These are phyloP conservation scores for Eulithis testata DNA, from an alignment of 2,888 invertebrate genomes.

Conservation along the genomic window DNA sequence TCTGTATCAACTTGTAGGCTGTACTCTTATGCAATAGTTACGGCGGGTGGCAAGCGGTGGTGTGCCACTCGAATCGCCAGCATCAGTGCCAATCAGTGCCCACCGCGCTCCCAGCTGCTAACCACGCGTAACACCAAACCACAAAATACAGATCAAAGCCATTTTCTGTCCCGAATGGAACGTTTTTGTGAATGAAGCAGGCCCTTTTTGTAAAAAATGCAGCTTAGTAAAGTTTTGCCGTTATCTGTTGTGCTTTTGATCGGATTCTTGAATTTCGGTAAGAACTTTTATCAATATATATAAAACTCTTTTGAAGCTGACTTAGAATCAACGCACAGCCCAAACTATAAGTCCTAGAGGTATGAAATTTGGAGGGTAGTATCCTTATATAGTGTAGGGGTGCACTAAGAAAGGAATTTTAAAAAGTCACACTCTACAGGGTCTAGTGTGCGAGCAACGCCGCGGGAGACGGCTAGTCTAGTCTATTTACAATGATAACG, in stretches of 20 bases:
- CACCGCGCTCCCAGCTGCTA: conserved; percentile 52
- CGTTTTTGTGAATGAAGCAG: conserved; percentile 16
- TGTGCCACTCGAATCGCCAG: conserved; percentile 54
- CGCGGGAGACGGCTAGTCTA: no score
- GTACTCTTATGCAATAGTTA: conserved; percentile 69
- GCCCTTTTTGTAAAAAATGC: conserved; percentile 44
- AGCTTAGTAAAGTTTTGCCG: conserved; percentile 45
- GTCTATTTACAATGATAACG: no score
- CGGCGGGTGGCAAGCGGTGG: conserved; percentile 26
- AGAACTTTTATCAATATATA: no score
- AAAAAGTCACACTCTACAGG: no score
- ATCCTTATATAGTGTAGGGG: no score
- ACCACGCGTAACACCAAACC: conserved; percentile 46
- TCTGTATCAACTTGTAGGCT: conserved; percentile 71
- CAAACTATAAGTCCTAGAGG: no score
- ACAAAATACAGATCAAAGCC: conserved; percentile 26
- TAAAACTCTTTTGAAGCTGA: no score
- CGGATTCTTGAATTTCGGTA: conserved; percentile 57
- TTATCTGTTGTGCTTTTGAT: conserved; percentile 47
- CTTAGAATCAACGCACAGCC: no score
- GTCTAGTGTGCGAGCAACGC: no score
- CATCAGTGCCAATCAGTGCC: conserved; percentile 54
- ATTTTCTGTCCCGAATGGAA: conserved; percentile 10
- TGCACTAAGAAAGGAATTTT: no score
- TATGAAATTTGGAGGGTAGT: no score